phyloP scores from a whole-genome alignment of 2,113 vertebrate species.

The Entelurus aequoreus region DNA sequence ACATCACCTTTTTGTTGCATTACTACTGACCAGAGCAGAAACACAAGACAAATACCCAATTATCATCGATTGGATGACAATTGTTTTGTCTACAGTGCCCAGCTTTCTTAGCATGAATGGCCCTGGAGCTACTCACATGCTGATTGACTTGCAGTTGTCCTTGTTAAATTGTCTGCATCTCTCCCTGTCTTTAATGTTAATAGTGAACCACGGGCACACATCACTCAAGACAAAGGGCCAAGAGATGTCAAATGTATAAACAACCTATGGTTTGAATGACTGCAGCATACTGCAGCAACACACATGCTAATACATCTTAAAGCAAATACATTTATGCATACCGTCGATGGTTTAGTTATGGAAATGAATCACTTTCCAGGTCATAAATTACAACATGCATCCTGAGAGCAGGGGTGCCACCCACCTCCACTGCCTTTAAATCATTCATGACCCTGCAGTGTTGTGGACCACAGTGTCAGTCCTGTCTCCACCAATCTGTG shows the following conservation, averaged over 20 bases:
- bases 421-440: constrained; percentile 56
- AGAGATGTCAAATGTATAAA: constrained; percentile 20
- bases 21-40: background rate
- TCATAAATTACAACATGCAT: constrained; percentile 32
- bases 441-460: constrained; percentile 62
- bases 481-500: constrained; percentile 50
- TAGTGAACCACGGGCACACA: constrained; percentile 9
- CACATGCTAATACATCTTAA: constrained; percentile 13
- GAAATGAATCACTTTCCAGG: constrained; percentile 31
- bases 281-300: constrained; percentile 6
- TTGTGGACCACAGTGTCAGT: constrained; percentile 45
- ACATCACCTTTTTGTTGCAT: constrained; percentile 3
- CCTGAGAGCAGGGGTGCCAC: constrained; percentile 28
- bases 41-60: constrained; percentile 1
- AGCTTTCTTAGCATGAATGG: constrained; percentile 1
- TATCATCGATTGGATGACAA: constrained; percentile 4
- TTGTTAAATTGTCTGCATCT: background rate
- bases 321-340: constrained; percentile 21
- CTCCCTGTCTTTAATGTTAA: background rate
- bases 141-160: constrained; percentile 2
- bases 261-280: constrained; percentile 10
- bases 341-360: constrained; percentile 14
- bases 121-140: background rate
- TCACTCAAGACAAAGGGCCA: constrained; percentile 4
- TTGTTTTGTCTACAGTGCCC: background rate